Evolutionary conservation across 2,888 invertebrate genomes (phyloP).

Genomic region (Elaeidobius kamerunicus): DNA sequence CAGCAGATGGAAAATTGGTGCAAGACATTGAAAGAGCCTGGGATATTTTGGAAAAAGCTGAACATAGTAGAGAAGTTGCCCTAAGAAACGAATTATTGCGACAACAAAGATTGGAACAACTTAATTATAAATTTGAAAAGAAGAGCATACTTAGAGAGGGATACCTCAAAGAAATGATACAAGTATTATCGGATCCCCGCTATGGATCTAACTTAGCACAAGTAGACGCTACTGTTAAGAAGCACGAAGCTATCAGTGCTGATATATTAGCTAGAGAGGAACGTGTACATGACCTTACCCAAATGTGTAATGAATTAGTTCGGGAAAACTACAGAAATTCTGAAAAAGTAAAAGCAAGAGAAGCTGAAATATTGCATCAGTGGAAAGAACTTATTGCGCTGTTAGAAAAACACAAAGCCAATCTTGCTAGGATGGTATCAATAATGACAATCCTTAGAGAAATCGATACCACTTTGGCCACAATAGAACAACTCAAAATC

Average conservation of each 20-base stretch:
- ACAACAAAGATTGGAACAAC: slow-evolving; percentile 90
- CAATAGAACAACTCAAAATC: slow-evolving; percentile 81
- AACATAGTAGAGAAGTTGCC: slow-evolving; percentile 91
- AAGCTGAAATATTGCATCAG: slow-evolving; percentile 71
- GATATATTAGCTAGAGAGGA: slow-evolving; percentile 93
- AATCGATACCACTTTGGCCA: slow-evolving; percentile 83
- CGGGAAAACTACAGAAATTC: slow-evolving; percentile 89
- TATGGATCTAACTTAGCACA: slow-evolving; percentile 89
- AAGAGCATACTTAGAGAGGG: slow-evolving; percentile 94
- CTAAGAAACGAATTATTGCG: slow-evolving; percentile 85
- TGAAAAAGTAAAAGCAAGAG: slow-evolving; percentile 64
- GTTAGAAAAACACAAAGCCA: slow-evolving; percentile 77
- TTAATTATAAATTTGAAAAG: slow-evolving; percentile 93
- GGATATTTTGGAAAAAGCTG: slow-evolving; percentile 88
- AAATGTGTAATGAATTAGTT: slow-evolving; percentile 90
- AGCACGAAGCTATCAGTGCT: slow-evolving; percentile 96
- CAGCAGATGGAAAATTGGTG: slow-evolving; percentile 85
- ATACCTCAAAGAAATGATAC: slow-evolving; percentile 96
- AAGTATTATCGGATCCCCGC: slow-evolving; percentile 87
- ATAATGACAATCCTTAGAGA: slow-evolving; percentile 88
- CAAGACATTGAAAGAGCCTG: slow-evolving; percentile 96
- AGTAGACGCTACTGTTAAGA: slow-evolving; percentile 96
- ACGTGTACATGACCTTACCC: slow-evolving; percentile 88
- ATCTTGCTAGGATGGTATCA: slow-evolving; percentile 74
- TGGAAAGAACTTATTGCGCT: slow-evolving; percentile 85